A percentile compares a stretch with the other conserved stretches of the same genome.
These are phyloP conservation scores for Ditula angustiorana DNA, from an alignment of 2,888 invertebrate genomes.

Conservation along the genomic window DNA sequence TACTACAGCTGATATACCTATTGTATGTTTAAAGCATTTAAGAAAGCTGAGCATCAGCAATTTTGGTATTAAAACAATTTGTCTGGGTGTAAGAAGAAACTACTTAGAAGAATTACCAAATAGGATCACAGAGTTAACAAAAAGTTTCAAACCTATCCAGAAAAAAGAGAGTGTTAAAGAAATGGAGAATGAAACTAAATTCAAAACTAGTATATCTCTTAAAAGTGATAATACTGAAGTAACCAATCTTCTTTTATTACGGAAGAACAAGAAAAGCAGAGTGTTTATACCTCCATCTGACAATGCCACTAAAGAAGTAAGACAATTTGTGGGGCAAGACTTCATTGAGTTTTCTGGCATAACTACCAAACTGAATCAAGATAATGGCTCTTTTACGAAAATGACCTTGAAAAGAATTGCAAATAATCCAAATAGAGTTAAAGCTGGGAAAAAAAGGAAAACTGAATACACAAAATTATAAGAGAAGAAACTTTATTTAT, in stretches of 20 bases:
- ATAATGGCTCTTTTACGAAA: constrained; percentile 63
- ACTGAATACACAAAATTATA: constrained; percentile 48
- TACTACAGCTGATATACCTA: constrained; percentile 57
- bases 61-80: constrained; percentile 76
- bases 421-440: constrained; percentile 72
- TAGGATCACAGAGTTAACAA: constrained; percentile 55
- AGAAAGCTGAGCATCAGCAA: constrained; percentile 54
- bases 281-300: constrained; percentile 63
- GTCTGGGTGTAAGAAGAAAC: constrained; percentile 67
- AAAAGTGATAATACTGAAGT: constrained; percentile 36
- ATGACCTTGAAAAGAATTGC: constrained; percentile 74
- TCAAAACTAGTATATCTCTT: constrained; percentile 35
- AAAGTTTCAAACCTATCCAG: constrained; percentile 47
- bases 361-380: constrained; percentile 39
- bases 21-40: constrained; percentile 70
- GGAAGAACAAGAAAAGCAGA: constrained; percentile 66
- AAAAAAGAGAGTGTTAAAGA: constrained; percentile 19
- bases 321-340: constrained; percentile 66
- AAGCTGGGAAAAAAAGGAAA: constrained; percentile 58
- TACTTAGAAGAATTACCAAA: constrained; percentile 53
- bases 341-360: constrained; percentile 64
- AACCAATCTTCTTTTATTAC: constrained; percentile 63
- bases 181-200: constrained; percentile 27
- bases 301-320: constrained; percentile 39
- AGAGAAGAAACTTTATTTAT: constrained; percentile 64